Base-by-base conservation (phyloP, 2,113 vertebrate genomes). In the Corydoras sp. region DNA sequence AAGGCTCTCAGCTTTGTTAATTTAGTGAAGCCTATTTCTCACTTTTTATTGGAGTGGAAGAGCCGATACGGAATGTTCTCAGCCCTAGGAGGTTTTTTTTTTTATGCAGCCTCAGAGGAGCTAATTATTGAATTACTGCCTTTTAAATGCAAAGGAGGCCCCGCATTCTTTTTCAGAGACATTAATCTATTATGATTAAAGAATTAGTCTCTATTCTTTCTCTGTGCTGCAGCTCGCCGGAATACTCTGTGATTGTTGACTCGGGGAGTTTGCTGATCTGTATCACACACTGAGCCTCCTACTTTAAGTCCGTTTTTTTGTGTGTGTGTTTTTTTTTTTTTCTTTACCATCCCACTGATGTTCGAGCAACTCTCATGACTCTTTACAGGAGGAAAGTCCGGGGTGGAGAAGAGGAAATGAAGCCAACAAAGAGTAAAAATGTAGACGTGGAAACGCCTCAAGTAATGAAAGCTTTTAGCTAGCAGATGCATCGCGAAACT, bases 141-240 rank as follows among this genome's bases (percentile, higher is more conserved):
- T 89, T 86, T 83, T 85, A 86, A 84, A 85, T 84, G 82, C 76
- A 83, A 79, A 83, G 54, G 84, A 82, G 18, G 54, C 67, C 49
- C 78, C 72, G 67, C 35, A 70, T 73, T 78, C 84, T 81, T 76
- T 75, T 72, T 74, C 77, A 63, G 75, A 74, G 76, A 73, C 75
- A 80, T 83, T 85, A 75, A 86, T 87, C 82, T 86, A 79, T 86
- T 82, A 82, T 87, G 85, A 88, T 88, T 83, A 81, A 86, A 87
- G 84, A 85, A 86, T 84, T 75, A 83, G 77, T 51, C 82, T 59
- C 63, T 80, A 58, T 60, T 74, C 65, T 76, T 67, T 71, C 76
- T 80, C 81, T 77, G 51, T 53, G 51, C 51, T 53, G 10, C 51
- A 14, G 10, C 51, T 53, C 9, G 13, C 69, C 35, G 73, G 69